Base-by-base conservation (phyloP, 1,140 invertebrate species). In the Thaumetopoea pityocampa region DNA sequence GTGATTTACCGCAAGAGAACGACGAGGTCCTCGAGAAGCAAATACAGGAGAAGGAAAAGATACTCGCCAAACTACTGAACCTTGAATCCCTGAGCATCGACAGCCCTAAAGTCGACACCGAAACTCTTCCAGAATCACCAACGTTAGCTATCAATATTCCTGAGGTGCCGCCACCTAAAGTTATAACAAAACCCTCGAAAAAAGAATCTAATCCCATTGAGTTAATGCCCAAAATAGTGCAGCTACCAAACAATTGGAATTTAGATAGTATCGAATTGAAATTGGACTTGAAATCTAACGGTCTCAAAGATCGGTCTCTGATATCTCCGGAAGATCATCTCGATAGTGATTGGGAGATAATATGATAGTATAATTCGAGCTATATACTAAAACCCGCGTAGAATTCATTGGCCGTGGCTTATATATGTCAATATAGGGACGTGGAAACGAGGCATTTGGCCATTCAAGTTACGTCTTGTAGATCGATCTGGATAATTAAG, bases 31-130 rank as follows among this genome's bases (percentile, higher is more conserved):
- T 83, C 3, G 79, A 80, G 28, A 63, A 80, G 42, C 57, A 86
- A 26, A 86, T 86, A 7, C 70, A 77, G 58, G 81, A 84, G 38
- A 86, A 85, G 45, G 85, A 86, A 44, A 85, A 81, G 48, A 84
- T 81, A 5, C 41, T 86, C 5, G 82, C 85, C 0, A 86, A 86
- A 53, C 70, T 85, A 61, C 57, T 86, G 2, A 74, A 86, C 36
- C 47, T 86, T 2, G 82, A 85, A 38, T 85, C 82, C 0, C 54
- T 86, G 3, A 84, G 77, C 42, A 73, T 85, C 24, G 49, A 50
- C 35, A 41, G 46, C 4, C 41, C 46, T 6, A 40, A 46, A 30
- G 24, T 7, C 4, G 37, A 35, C 3, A 8, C 15, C 4, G 16
- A 24, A 9, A 8, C 24, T n/a, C 22, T 16, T 1, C 29, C 30